phyloP scores from a whole-genome alignment of 2,797 vertebrate species.

The Lacerta agilis region DNA sequence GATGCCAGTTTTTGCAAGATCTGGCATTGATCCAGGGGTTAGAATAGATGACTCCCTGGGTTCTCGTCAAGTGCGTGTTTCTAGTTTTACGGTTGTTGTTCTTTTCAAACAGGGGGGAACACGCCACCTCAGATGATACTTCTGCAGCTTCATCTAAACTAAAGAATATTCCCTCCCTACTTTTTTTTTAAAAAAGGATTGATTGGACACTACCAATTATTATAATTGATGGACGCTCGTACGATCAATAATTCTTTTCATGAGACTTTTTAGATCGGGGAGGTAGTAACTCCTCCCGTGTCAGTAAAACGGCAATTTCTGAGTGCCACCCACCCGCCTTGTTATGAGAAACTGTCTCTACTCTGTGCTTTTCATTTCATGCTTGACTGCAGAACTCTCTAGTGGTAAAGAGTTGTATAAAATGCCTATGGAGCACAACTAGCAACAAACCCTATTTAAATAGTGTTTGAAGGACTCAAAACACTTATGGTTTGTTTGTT shows the following conservation, averaged over 20 bases:
- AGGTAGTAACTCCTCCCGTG: not conserved
- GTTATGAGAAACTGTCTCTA: not conserved
- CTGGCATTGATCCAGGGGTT: too few relatives aligned
- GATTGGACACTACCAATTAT: not conserved
- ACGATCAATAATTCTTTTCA: not conserved
- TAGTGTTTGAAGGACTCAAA: not conserved
- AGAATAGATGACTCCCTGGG: too few relatives aligned
- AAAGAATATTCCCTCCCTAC: not conserved
- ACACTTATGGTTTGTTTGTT: too few relatives aligned
- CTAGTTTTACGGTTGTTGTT: too few relatives aligned
- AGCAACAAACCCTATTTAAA: not conserved
- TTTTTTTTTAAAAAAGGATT: not conserved
- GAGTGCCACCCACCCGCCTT: not conserved
- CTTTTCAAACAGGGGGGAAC: not conserved
- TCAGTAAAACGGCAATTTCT: not conserved
- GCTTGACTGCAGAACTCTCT: constrained; percentile 47
- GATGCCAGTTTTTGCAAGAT: too few relatives aligned
- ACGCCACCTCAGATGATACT: not conserved
- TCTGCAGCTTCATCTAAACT: not conserved
- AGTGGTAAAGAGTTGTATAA: constrained; percentile 43
- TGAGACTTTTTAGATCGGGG: not conserved
- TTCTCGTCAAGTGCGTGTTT: too few relatives aligned
- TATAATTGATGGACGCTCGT: not conserved
- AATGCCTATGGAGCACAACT: not conserved
- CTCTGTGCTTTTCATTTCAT: not conserved